Conservation (phyloP, 1,140 invertebrate species). For the Drosophila orena region DNA sequence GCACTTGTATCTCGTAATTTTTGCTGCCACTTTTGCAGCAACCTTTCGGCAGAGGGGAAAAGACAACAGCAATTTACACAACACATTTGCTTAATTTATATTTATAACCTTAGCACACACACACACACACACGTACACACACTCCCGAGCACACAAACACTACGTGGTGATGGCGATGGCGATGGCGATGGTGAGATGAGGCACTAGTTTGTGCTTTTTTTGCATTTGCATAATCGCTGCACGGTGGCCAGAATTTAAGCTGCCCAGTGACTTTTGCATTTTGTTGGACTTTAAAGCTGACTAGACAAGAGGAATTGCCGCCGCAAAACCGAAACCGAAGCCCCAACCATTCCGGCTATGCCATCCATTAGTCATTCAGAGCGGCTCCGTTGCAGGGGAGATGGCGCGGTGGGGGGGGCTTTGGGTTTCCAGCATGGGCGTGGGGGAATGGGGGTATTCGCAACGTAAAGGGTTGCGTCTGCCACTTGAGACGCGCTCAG, state of each 20-base stretch:
- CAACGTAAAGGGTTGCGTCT: constrained; percentile 42
- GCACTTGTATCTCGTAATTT: constrained; percentile 71
- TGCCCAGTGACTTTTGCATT: not conserved
- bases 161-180: too few species aligned
- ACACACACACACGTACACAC: constrained; percentile 26
- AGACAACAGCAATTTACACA: constrained; percentile 76
- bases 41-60: constrained; percentile 28
- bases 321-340: constrained; percentile 34
- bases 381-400: not conserved
- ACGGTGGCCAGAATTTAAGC: constrained; percentile 1
- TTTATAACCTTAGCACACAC: constrained; percentile 71
- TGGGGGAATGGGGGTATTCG: not conserved
- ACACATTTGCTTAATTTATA: constrained; percentile 83
- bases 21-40: constrained; percentile 57
- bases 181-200: not conserved
- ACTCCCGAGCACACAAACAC: not conserved
- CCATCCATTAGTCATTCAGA: constrained; percentile 64
- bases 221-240: constrained; percentile 74
- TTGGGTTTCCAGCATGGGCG: too few species aligned
- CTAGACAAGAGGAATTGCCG: constrained; percentile 23
- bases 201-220: constrained; percentile 31
- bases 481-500: constrained; percentile 73
- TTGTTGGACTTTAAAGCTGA: constrained; percentile 42
- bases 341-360: constrained; percentile 27
- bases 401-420: too few species aligned